Base-by-base conservation (phyloP, 92 coral and sea anemone genomes). In the Siderastrea radians region DNA sequence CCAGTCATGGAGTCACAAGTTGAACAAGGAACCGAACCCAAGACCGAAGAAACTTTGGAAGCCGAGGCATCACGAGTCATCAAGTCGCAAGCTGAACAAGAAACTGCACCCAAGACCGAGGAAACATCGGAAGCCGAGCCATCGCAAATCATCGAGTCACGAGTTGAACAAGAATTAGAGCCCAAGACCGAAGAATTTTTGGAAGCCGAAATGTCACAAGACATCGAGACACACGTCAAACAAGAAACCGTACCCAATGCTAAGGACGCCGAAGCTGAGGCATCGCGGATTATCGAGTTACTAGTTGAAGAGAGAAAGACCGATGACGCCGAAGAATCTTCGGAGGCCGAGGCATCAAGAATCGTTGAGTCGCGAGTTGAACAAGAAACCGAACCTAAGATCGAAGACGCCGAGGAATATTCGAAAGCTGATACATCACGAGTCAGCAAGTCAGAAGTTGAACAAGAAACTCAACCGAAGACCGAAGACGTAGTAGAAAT, bases 1-100 rank as follows among this genome's bases (percentile, higher is more conserved):
- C 80, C 12, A 13, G 67, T 49, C 2, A 2, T 14, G 2, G 46
- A 74, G 1, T 11, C 45, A 26, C 11, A 7, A 51, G 5, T 49
- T 10, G 17, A 43, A 75, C 52, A 54, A 53, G 62, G 50, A 52
- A 38, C 16, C 62, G n/a, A 52, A 8, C 46, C 38, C 38, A 26
- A 26, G 38, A 26, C 38, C 38, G 38, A 26, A 26, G 38, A 26
- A 8, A 15, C 48, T 26, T 26, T 26, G 38, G 38, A 26, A 26
- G 38, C 13, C 19, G 62, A 50, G 13, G 14, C 62, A 15, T 58
- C 61, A 57, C 11, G 12, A 57, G 61, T 57, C 14, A 9, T 15
- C 9, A 57, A 16, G 66, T 61, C 66, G 26, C 66, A 61, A n/a
- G 66, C 66, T 61, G 66, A 61, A 61, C 74, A 38, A 46, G 74